Base-by-base conservation (phyloP, 2,888 invertebrate species). In the Callyntrura sp. region DNA sequence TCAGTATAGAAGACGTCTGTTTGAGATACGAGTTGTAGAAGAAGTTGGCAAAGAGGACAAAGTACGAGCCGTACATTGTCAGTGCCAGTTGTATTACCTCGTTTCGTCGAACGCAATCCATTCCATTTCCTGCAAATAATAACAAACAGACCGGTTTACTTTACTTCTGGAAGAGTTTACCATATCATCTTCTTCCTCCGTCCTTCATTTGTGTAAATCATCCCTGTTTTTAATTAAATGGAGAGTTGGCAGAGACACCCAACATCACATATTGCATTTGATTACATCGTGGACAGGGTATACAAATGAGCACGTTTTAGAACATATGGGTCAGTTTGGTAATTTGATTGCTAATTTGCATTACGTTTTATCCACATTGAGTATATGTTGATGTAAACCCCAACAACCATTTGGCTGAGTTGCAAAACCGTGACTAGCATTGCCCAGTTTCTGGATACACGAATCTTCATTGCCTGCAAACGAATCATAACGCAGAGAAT, bases 21-120 rank as follows among this genome's bases (percentile, higher is more conserved):
- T 89, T 91, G 55, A 91, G 95, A 95, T 98, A 98, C 70, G 98
- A 96, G 94, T 98, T 97, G 95, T 97, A 97, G 96, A 98, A 98
- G 96, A 98, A 98, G 94, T 97, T 96, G 60, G 98, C 98, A 95
- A 98, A 98, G 12, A 98, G 96, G 55, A 98, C 97, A 94, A 98
- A 98, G 94, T 98, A 98, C 91, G 98, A 98, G 94, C 97, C 97
- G 95, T 98, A 98, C 98, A 98, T 98, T 78, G 98, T 96, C 94
- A 98, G 96, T n/a, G 98, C 98, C 73, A 98, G 95, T 94, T 97
- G 97, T 93, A 98, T 97, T 95, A 98, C 98, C 93, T 97, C 91
- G 62, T 91, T 85, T 60, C 91, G 73, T 28, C 92, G 89, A 48
- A 90, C 90, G 86, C 92, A 92, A 23, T 90, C 89, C 68, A 86